These are phyloP conservation scores for Sebastolobus altivelis DNA, from an alignment of 2,797 vertebrate species.

Conservation along the genomic window DNA sequence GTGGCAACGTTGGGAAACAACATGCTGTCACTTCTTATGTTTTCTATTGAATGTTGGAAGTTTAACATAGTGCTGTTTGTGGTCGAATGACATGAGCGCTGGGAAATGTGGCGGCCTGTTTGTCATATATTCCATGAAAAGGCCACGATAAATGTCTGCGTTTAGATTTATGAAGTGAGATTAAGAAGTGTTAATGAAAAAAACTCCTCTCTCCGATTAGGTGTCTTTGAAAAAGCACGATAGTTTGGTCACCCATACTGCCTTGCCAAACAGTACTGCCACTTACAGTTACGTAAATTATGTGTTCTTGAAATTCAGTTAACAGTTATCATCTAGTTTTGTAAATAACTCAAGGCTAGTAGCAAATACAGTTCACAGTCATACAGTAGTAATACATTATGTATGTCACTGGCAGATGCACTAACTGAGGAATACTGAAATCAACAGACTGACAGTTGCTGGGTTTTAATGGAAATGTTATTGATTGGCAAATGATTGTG, in stretches of 20 bases:
- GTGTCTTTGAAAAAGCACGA: conserved; percentile 36
- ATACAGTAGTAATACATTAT: neutral
- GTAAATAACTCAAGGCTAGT: conserved; percentile 1
- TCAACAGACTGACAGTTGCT: conserved; percentile 16
- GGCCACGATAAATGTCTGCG: conserved; percentile 15
- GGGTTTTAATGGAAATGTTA: conserved; percentile 47
- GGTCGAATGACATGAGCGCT: conserved; percentile 36
- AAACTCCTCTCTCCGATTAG: conserved; percentile 2
- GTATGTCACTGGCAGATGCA: neutral
- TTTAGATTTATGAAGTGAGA: conserved; percentile 53
- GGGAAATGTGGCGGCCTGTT: conserved; percentile 18
- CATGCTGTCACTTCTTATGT: conserved; percentile 20
- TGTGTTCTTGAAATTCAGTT: neutral
- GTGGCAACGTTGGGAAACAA: conserved; percentile 14
- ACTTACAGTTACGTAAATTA: neutral
- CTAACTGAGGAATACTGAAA: neutral
- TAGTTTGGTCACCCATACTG: conserved; percentile 19
- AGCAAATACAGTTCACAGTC: neutral
- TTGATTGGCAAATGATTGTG: conserved; percentile 56
- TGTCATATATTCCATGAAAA: conserved; percentile 35
- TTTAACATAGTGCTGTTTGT: conserved; percentile 28
- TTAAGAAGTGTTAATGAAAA: conserved; percentile 20
- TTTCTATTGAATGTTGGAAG: conserved; percentile 19
- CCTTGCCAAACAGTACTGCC: conserved; percentile 6
- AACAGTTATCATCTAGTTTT: conserved; percentile 21